Conservation (phyloP, 1,140 invertebrate species). For the Plodia interpunctella region DNA sequence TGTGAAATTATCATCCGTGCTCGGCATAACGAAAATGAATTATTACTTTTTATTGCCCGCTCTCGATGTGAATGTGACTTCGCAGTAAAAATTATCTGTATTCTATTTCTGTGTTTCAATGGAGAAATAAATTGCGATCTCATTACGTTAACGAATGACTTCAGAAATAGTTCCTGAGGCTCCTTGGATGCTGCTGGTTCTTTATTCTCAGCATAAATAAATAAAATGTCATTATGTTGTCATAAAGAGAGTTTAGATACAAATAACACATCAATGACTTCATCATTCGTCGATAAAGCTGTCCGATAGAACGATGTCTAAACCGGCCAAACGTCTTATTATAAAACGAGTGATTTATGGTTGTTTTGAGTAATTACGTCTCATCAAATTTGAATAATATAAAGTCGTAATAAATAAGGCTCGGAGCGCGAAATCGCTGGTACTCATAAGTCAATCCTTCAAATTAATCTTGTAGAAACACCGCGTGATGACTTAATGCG, state of each 20-base stretch:
- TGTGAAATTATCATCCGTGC: conserved; percentile 71
- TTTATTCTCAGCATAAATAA: conserved; percentile 7
- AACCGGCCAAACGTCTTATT: conserved; percentile 60
- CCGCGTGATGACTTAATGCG: conserved; percentile 63
- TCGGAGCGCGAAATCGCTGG: conserved; percentile 42
- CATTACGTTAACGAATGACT: conserved; percentile 19
- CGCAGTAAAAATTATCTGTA: conserved; percentile 38
- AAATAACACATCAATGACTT: conserved; percentile 52
- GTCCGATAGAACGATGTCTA: conserved; percentile 42
- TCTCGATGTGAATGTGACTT: conserved; percentile 29
- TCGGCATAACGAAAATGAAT: conserved; percentile 74
- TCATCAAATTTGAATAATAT: conserved; percentile 74
- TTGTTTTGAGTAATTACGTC: conserved; percentile 72
- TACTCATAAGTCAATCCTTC: conserved; percentile 68
- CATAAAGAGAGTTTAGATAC: conserved; percentile 52
- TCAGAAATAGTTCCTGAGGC: neutral
- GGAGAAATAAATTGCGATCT: conserved; percentile 16
- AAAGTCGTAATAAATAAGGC: conserved; percentile 60
- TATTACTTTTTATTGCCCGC: conserved; percentile 62
- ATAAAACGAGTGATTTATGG: conserved; percentile 70
- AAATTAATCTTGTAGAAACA: conserved; percentile 65
- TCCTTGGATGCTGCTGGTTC: neutral
- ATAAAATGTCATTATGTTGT: conserved; percentile 51
- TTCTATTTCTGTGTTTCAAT: conserved; percentile 30
- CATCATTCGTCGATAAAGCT: conserved; percentile 42